Conservation (phyloP, 2,797 vertebrate genomes). For the Adelosebastes latens region DNA sequence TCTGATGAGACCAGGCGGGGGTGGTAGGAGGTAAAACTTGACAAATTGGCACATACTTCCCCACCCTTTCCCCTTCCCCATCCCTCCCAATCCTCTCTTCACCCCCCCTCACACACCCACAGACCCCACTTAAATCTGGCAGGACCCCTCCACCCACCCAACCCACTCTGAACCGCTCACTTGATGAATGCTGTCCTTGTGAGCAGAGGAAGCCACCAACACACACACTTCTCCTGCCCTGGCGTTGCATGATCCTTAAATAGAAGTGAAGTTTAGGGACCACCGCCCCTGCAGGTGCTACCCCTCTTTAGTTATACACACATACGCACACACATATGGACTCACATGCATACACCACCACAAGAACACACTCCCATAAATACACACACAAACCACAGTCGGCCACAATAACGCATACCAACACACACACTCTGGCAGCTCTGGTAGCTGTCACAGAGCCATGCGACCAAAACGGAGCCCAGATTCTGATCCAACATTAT, state of each 20-base stretch:
- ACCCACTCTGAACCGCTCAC: constrained; percentile 3
- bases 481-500: constrained; percentile 43
- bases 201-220: constrained; percentile 43
- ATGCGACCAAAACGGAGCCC: constrained; percentile 51
- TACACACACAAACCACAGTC: constrained; percentile 44
- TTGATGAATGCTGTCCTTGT: constrained; percentile 74
- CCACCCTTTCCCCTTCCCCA: constrained; percentile 2
- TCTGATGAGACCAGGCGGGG: constrained; percentile 36
- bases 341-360: not conserved
- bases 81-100: constrained; percentile 6
- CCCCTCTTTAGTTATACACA: constrained; percentile 41
- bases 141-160: constrained; percentile 13
- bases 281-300: constrained; percentile 65
- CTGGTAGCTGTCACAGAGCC: constrained; percentile 62
- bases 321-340: not conserved
- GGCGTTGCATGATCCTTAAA: constrained; percentile 45
- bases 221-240: not conserved
- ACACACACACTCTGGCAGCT: constrained; percentile 40
- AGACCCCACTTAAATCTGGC: constrained; percentile 51
- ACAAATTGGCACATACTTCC: constrained; percentile 65
- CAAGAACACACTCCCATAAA: constrained; percentile 46
- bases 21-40: constrained; percentile 29
- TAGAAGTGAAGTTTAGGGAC: constrained; percentile 60
- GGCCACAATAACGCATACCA: constrained; percentile 54
- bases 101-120: constrained; percentile 8